These are phyloP conservation scores for Lampris incognitus DNA, from an alignment of 2,113 vertebrate genomes.

Conservation along the genomic window DNA sequence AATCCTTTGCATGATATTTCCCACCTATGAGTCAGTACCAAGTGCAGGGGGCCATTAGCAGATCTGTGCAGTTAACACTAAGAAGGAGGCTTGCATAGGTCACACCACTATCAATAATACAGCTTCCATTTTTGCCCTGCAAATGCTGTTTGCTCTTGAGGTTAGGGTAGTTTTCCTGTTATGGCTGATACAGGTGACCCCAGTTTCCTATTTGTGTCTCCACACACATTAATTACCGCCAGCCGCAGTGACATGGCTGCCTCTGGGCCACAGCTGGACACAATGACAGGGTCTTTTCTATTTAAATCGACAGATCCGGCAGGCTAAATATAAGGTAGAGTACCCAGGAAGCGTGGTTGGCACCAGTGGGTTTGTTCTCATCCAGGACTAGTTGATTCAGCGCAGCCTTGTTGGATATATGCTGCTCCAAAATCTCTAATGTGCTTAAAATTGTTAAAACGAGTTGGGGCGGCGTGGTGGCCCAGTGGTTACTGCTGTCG, in stretches of 20 bases:
- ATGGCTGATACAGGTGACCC: slow-evolving; percentile 42
- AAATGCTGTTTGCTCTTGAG: too few relatives aligned
- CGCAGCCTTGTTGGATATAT: neutral
- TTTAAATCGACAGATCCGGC: slow-evolving; percentile 30
- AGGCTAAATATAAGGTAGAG: slow-evolving; percentile 15
- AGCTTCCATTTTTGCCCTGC: too few relatives aligned
- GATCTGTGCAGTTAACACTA: too few relatives aligned
- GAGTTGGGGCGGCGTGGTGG: too few relatives aligned
- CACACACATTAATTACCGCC: slow-evolving; percentile 13
- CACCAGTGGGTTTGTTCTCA: neutral
- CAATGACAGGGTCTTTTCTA: slow-evolving; percentile 48
- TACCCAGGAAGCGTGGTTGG: neutral
- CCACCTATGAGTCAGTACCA: too few relatives aligned
- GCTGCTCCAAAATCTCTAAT: neutral
- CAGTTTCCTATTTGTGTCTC: slow-evolving; percentile 8
- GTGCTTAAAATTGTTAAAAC: too few relatives aligned
- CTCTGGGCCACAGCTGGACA: slow-evolving; percentile 46
- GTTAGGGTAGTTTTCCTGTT: slow-evolving; percentile 36
- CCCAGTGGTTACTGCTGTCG: too few relatives aligned
- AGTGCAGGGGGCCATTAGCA: too few relatives aligned
- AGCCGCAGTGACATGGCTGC: slow-evolving; percentile 15
- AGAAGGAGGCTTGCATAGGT: too few relatives aligned
- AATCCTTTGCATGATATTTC: too few relatives aligned
- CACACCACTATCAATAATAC: too few relatives aligned
- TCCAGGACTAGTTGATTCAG: neutral